phyloP scores from a whole-genome alignment of 2,888 invertebrate species.

The Acleris literana region DNA sequence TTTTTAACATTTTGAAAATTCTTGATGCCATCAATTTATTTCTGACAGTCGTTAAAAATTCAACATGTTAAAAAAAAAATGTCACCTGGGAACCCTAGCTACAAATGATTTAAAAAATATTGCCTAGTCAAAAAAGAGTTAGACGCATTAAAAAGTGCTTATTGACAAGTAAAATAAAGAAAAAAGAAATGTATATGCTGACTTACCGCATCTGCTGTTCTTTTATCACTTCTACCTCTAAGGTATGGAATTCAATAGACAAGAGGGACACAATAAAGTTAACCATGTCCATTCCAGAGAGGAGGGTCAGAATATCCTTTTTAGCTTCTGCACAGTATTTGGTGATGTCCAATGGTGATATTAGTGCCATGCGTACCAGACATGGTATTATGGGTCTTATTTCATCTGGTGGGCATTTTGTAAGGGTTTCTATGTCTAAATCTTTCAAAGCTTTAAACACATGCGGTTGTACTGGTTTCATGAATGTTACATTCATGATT shows the following conservation, averaged over 20 bases:
- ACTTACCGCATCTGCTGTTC: conserved; percentile 92
- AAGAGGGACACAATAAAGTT: conserved; percentile 96
- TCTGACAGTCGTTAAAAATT: too few species aligned
- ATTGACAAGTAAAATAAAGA: too few species aligned
- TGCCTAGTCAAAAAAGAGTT: too few species aligned
- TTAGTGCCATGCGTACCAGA: conserved; percentile 95
- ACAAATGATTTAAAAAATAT: too few species aligned
- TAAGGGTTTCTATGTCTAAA: conserved; percentile 89
- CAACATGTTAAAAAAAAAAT: too few species aligned
- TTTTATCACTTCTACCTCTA: conserved; percentile 96
- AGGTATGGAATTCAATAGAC: conserved; percentile 96
- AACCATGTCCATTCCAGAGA: conserved; percentile 96
- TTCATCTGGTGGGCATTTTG: conserved; percentile 89
- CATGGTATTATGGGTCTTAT: conserved; percentile 96
- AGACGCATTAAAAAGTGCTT: too few species aligned
- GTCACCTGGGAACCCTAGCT: too few species aligned
- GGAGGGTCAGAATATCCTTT: conserved; percentile 93
- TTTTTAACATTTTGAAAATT: too few species aligned
- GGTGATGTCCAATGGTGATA: conserved; percentile 93
- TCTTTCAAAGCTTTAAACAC: conserved; percentile 92
- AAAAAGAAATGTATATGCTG: neutral
- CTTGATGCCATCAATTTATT: too few species aligned
- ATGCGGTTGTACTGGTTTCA: conserved; percentile 86
- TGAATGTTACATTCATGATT: conserved; percentile 65
- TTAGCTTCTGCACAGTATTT: conserved; percentile 92